phyloP scores from a whole-genome alignment of 2,113 vertebrate genomes.

The Bambusicola thoracicus region DNA sequence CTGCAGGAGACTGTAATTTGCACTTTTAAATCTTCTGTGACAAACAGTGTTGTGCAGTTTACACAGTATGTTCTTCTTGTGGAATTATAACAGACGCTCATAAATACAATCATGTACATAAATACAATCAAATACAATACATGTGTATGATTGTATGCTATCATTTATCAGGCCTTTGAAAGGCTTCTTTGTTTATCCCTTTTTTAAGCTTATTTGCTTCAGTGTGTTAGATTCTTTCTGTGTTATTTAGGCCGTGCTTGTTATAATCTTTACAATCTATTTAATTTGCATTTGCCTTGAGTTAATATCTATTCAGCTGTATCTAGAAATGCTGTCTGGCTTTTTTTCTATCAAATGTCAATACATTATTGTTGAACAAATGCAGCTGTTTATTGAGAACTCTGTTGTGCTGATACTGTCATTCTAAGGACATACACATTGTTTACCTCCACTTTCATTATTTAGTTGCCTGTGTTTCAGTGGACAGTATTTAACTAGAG shows the following conservation, averaged over 20 bases:
- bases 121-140: too few relatives aligned
- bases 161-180: not conserved
- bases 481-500: not conserved
- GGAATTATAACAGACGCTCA: not conserved
- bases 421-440: not conserved
- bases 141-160: not conserved
- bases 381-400: not conserved
- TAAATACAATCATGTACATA: too few relatives aligned
- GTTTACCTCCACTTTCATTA: not conserved
- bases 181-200: not conserved
- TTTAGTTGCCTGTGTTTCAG: not conserved
- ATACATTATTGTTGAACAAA: not conserved
- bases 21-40: not conserved
- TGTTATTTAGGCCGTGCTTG: not conserved
- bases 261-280: not conserved
- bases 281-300: not conserved
- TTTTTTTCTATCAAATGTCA: not conserved
- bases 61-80: not conserved
- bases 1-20: not conserved
- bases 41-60: not conserved
- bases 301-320: not conserved
- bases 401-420: not conserved
- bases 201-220: not conserved
- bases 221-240: not conserved
- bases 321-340: not conserved